phyloP scores from a whole-genome alignment of 2,797 vertebrate species.

The Darevskia mixta region DNA sequence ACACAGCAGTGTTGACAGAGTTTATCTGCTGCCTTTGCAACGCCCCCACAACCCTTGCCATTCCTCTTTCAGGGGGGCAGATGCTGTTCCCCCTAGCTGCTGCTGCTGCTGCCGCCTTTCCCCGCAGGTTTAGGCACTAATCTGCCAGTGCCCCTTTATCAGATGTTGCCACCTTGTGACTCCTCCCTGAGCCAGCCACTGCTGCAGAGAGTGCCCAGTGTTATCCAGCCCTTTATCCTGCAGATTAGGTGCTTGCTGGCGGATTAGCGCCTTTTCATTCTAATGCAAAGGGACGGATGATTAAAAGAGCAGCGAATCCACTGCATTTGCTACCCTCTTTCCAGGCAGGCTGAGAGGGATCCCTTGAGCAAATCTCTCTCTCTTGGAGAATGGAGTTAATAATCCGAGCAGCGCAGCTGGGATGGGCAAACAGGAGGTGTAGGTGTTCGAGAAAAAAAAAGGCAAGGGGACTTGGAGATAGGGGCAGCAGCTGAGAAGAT shows the following conservation, averaged over 20 bases:
- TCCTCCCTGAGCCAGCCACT: constrained; percentile 48
- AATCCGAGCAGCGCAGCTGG: neutral
- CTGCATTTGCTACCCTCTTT: constrained; percentile 50
- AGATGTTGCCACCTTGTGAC: constrained; percentile 75
- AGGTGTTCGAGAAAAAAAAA: neutral
- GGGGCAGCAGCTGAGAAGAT: neutral
- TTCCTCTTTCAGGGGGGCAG: neutral
- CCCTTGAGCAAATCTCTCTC: too few relatives aligned
- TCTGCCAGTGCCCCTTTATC: constrained; percentile 58
- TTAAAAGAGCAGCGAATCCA: constrained; percentile 63
- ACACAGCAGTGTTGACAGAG: too few relatives aligned
- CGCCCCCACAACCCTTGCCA: too few relatives aligned
- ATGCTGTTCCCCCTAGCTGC: neutral
- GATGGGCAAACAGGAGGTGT: neutral
- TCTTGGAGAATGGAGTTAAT: neutral
- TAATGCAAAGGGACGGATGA: constrained; percentile 69
- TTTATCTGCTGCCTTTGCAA: too few relatives aligned
- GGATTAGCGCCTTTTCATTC: constrained; percentile 74
- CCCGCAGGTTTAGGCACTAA: neutral
- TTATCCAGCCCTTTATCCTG: constrained; percentile 74
- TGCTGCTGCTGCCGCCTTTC: neutral
- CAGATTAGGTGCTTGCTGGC: constrained; percentile 73
- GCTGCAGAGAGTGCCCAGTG: constrained; percentile 57
- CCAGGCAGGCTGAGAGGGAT: constrained; percentile 20
- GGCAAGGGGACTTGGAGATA: neutral